Evolutionary conservation across 2,888 invertebrate genomes (phyloP), one percentile per base, ranked within the genome.

Genomic region (Mesoligia furuncula): DNA sequence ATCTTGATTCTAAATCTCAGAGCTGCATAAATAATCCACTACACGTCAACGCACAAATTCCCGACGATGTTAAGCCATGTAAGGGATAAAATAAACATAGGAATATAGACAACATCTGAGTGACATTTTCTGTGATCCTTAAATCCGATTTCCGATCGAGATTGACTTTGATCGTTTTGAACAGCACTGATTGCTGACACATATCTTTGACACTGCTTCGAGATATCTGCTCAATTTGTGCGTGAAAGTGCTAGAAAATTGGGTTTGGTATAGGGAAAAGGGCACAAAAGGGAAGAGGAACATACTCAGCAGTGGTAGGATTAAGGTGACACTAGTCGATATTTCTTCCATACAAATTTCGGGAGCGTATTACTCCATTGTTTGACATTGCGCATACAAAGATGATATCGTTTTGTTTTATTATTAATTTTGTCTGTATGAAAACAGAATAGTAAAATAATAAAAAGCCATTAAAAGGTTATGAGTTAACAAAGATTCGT

Each of bases 71-170:
- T 48, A 20, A 39, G 4, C 24, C 3, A 64, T 24, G 36, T 67
- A 39, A 27, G 42, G 13, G 42, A 70, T 57, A n/a, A 57, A 13
- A n/a, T n/a, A 68, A 64, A 76, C 45, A 70, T 13, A 61, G n/a
- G 15, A 67, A 73, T 45, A 67, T 36, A 73, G 17, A 73, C 57
- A 48, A 27, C 36, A 31, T 61, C 6, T 24, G 31, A 68, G 11
- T 64, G 74, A n/a, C 13, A 57, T 57, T 71, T 45, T 48, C 39
- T 70, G 64, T 57, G 85, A 74, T 77, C 73, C 71, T 65, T 65
- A 75, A 82, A 82, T 82, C 72, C 64, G 78, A 83, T 82, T 85
- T 85, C 69, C 78, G 64, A 36, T 70, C 48, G 20, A 59, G 67
- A 82, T 73, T 51, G 66, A 73, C 67, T 79, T 54, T 70, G 64